A percentile compares a stretch with the other conserved stretches of the same genome.
These are phyloP conservation scores for Poecilobothrus nobilitatus DNA, from an alignment of 2,888 invertebrate species.

Conservation along the genomic window DNA sequence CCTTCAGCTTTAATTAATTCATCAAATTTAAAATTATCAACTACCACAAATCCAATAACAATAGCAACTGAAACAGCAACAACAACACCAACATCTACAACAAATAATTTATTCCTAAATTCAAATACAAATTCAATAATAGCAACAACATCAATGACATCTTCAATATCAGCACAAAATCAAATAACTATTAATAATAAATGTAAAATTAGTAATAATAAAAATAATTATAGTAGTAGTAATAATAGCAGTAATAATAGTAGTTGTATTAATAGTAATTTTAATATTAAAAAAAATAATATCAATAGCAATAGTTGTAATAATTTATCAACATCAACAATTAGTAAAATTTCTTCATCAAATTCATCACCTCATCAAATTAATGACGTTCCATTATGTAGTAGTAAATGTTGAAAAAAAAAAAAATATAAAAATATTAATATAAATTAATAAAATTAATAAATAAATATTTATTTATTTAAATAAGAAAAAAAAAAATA, in stretches of 20 bases:
- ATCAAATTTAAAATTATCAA: neutral
- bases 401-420: conserved; percentile 25
- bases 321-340: neutral
- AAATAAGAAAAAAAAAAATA: too few species aligned
- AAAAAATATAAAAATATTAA: neutral
- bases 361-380: conserved; percentile 20
- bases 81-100: neutral
- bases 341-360: conserved; percentile 8
- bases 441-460: neutral
- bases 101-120: neutral
- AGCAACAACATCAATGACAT: neutral
- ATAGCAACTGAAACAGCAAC: neutral
- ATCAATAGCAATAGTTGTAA: conserved; percentile 3
- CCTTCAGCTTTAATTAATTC: neutral
- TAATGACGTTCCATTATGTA: conserved; percentile 24
- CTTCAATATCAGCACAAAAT: conserved; percentile 9
- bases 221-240: neutral
- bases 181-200: neutral
- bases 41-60: neutral
- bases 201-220: neutral
- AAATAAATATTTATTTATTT: neutral
- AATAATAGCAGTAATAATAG: neutral
- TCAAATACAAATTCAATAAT: neutral
- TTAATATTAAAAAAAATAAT: neutral
- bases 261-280: neutral